Evolutionary conservation across 1,140 invertebrate species (phyloP).

Genomic region (Dryas iulia): DNA sequence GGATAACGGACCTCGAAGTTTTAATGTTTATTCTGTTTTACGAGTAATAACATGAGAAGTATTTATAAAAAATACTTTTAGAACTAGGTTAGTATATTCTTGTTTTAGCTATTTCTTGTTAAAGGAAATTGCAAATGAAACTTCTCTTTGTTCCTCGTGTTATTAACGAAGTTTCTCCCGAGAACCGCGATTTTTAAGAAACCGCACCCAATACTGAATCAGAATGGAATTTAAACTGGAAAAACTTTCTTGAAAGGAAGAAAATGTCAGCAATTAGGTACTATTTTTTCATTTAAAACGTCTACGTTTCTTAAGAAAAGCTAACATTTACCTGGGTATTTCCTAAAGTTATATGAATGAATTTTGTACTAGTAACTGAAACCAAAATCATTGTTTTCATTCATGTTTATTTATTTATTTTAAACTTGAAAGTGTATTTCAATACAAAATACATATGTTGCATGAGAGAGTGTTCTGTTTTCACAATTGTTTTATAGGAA

Average conservation of each 20-base stretch:
- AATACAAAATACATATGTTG: too few species aligned
- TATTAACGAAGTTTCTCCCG: conserved; percentile 12
- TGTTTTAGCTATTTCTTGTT: neutral
- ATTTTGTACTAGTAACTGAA: too few species aligned
- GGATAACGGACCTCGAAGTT: too few species aligned
- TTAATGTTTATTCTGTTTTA: too few species aligned
- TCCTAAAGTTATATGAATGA: neutral
- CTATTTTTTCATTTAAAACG: neutral
- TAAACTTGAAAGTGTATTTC: too few species aligned
- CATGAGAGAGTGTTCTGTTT: too few species aligned
- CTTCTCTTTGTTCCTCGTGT: neutral
- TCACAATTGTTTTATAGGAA: too few species aligned
- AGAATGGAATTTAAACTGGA: neutral
- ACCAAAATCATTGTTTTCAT: too few species aligned
- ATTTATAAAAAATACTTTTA: too few species aligned
- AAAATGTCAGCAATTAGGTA: neutral
- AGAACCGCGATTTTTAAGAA: neutral
- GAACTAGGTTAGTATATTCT: too few species aligned
- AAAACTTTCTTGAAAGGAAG: neutral
- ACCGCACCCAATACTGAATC: neutral
- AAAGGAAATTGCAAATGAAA: conserved; percentile 15
- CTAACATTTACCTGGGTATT: neutral
- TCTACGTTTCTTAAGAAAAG: neutral
- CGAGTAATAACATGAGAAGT: too few species aligned
- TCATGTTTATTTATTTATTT: too few species aligned